These are phyloP conservation scores for Microctonus hyperodae DNA, from an alignment of 2,888 invertebrate species.

Conservation along the genomic window DNA sequence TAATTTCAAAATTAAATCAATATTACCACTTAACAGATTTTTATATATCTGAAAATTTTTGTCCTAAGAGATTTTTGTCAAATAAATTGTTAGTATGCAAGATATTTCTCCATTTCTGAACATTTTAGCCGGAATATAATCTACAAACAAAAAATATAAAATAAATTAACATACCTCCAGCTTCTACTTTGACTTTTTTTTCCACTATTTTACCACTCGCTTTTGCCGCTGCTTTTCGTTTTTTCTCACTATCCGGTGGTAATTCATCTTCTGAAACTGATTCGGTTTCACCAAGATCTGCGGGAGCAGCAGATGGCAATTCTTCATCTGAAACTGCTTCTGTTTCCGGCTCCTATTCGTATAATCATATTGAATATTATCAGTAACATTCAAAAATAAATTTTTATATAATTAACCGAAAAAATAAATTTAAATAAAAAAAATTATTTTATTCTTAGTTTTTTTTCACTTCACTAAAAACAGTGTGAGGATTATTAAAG, in stretches of 20 bases:
- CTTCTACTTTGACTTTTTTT: constrained; percentile 64
- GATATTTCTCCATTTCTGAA: too few species aligned
- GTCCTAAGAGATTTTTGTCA: too few species aligned
- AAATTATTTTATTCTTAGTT: background rate
- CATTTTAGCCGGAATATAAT: too few species aligned
- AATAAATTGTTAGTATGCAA: too few species aligned
- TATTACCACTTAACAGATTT: too few species aligned
- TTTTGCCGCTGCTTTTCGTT: constrained; percentile 67
- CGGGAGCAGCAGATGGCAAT: constrained; percentile 75
- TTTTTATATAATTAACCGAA: background rate
- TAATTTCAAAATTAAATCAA: too few species aligned
- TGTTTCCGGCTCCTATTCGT: constrained; percentile 74
- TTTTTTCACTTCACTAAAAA: background rate
- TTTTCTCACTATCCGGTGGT: constrained; percentile 68
- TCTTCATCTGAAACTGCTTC: constrained; percentile 89
- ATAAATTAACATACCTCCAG: constrained; percentile 46
- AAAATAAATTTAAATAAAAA: background rate
- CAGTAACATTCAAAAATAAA: constrained; percentile 11
- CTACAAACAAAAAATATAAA: background rate
- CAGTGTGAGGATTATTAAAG: background rate
- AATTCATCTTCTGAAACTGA: constrained; percentile 86
- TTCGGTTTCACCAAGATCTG: constrained; percentile 83
- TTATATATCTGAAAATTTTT: too few species aligned
- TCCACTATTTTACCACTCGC: constrained; percentile 56
- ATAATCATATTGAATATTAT: background rate